A percentile compares a stretch with the other conserved stretches of the same genome.
phyloP scores from a whole-genome alignment of 2,797 vertebrate species.

The Diglossa cyanea region DNA sequence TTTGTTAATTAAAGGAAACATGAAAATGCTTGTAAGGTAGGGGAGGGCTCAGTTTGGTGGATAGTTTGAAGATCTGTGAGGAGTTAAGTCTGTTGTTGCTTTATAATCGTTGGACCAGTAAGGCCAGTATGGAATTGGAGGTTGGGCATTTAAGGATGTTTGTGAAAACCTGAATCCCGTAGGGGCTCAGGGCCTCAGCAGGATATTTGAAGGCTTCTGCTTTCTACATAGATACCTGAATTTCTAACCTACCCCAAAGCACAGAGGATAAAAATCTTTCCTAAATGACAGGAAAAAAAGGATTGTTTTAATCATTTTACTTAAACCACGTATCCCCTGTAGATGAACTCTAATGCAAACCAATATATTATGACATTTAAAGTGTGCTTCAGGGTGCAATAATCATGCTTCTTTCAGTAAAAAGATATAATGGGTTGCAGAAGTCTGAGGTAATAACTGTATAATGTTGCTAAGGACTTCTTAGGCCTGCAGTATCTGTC shows the following conservation, averaged over 20 bases:
- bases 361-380: not conserved
- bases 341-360: not conserved
- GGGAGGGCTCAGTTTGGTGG: not conserved
- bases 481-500: not conserved
- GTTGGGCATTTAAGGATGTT: not conserved
- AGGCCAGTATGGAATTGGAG: not conserved
- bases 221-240: not conserved
- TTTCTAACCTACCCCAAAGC: not conserved
- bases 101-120: not conserved
- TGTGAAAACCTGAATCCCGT: not conserved
- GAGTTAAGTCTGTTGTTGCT: not conserved
- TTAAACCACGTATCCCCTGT: not conserved
- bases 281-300: not conserved
- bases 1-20: not conserved
- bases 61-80: not conserved
- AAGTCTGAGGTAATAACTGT: not conserved
- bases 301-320: not conserved
- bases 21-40: not conserved
- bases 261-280: not conserved
- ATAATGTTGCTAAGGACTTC: not conserved
- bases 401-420: conserved; percentile 13
- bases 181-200: not conserved
- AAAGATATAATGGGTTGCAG: not conserved
- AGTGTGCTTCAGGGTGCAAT: not conserved
- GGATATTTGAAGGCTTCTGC: not conserved